Percentiles rank a stretch among this genome's conserved stretches.
Conservation (phyloP, 1,140 invertebrate genomes). For the Drosophila navojoa region DNA sequence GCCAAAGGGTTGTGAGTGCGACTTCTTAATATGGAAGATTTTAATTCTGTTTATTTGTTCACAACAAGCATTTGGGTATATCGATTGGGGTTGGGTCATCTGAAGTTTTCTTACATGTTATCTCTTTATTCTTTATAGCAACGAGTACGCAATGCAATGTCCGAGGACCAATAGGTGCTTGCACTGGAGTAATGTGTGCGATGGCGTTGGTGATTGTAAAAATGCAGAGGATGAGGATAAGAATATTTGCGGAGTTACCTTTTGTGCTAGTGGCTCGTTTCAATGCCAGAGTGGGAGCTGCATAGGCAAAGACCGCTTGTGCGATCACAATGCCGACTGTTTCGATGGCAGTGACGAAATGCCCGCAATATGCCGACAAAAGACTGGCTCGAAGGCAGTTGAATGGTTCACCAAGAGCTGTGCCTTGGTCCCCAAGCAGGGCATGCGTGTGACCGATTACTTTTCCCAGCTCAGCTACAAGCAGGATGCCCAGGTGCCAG, state of each 20-base stretch:
- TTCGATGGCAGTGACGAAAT: conserved; percentile 89
- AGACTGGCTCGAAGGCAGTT: too few relatives aligned
- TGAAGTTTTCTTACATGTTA: too few relatives aligned
- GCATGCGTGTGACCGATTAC: not conserved
- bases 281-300: conserved; percentile 86
- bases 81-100: too few relatives aligned
- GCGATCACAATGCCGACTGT: conserved; percentile 87
- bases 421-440: not conserved
- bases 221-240: conserved; percentile 84
- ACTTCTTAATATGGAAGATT: too few relatives aligned
- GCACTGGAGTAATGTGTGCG: conserved; percentile 2
- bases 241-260: conserved; percentile 77
- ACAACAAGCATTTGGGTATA: too few relatives aligned
- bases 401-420: conserved; percentile 8
- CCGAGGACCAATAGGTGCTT: not conserved
- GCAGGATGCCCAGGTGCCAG: conserved; percentile 2
- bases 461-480: not conserved
- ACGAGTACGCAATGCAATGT: not conserved
- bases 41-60: too few relatives aligned
- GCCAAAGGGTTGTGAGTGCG: too few relatives aligned
- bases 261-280: conserved; percentile 71
- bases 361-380: conserved; percentile 4
- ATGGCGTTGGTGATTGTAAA: conserved; percentile 85
- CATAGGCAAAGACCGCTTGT: conserved; percentile 84
- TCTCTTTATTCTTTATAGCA: not conserved